Percentiles rank a stretch among this genome's conserved stretches.
These are phyloP conservation scores for Oophaga pumilio DNA, from an alignment of 2,113 vertebrate species.

Conservation along the genomic window DNA sequence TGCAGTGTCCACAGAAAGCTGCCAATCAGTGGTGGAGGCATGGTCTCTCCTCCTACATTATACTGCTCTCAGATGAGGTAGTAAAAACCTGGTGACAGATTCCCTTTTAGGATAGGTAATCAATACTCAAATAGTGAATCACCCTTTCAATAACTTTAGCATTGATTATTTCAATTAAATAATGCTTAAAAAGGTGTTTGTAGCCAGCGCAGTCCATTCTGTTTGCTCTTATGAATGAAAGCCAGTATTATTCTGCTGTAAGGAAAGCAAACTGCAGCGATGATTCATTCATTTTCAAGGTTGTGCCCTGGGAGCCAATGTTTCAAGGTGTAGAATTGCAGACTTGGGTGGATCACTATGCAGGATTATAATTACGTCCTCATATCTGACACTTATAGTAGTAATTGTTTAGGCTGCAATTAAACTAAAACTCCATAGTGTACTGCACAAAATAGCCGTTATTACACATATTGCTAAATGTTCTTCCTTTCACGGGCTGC, in stretches of 20 bases:
- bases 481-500: background rate
- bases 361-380: background rate
- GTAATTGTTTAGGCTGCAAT: background rate
- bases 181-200: background rate
- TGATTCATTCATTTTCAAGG: background rate
- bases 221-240: background rate
- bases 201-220: background rate
- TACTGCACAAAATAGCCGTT: background rate
- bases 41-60: no score
- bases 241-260: background rate
- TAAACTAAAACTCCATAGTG: background rate
- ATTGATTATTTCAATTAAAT: background rate
- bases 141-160: background rate
- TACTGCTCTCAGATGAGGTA: no score
- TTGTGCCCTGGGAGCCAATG: background rate
- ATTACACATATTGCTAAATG: background rate
- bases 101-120: no score
- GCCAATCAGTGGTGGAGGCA: no score
- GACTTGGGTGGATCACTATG: background rate
- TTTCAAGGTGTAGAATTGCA: constrained; percentile 1
- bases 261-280: background rate
- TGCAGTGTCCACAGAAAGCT: no score
- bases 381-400: background rate
- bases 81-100: no score
- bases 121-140: no score